Base-by-base conservation (phyloP, 2,113 vertebrate genomes). In the Leptobrachium leishanense region DNA sequence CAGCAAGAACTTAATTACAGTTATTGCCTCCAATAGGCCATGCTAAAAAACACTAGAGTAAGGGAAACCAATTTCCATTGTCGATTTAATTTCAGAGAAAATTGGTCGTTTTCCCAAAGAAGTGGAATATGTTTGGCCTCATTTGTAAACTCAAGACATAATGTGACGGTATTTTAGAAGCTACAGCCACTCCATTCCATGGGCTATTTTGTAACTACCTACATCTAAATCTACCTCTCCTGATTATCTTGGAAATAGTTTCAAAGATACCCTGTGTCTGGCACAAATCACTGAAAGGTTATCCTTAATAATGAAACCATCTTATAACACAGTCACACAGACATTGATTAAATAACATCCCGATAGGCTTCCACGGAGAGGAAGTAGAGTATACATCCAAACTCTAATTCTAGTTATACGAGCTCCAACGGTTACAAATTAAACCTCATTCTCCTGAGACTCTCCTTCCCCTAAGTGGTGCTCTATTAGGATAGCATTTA, bases 301-400 rank as follows among this genome's bases (percentile, higher is more conserved):
- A 39, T 6, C 41, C 42, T 68, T 72, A 71, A 71, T 72, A 78
- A 78, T 72, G 3, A 64, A 71, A 78, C 69, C 75, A 69, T 78
- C 76, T 12, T 72, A 78, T 71, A 71, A 78, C 53, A 59, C 43
- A 71, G 57, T 71, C 76, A 78, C 76, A 78, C 46, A 64, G 68
- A 64, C 43, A 72, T 72, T 72, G 76, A 78, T 77, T 77, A 40
- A 77, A 70, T 77, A 77, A 63, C 54, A 62, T 77, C 75, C 67
- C 75, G 59, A 59, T 50, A 70, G 75, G 70, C 75, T 44, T 10
- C 42, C 75, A 70, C 75, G 9, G 44, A 46, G 20, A 70, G 67
- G 75, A 77, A 77, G 68, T 40, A 42, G 40, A 70, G 75, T 40
- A 66, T 77, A 70, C 55, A 50, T 55, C 55, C 53, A 41, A 57